These are phyloP conservation scores for Microctonus brassicae DNA, from an alignment of 2,888 invertebrate genomes.

Conservation along the genomic window DNA sequence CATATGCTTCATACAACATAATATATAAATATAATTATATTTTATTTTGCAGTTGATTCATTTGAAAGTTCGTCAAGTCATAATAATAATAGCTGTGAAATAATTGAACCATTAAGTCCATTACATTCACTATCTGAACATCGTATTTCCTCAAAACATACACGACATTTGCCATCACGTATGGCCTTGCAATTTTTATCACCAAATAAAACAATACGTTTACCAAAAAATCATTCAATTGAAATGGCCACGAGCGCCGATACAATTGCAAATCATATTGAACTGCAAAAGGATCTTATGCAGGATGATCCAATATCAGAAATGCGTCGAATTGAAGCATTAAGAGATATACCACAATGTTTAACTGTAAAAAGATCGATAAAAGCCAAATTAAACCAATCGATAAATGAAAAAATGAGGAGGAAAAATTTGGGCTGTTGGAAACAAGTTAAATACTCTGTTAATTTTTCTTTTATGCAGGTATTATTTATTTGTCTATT, in stretches of 20 bases:
- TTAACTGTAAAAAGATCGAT: conserved; percentile 79
- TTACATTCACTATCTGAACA: conserved; percentile 38
- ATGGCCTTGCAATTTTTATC: conserved; percentile 17
- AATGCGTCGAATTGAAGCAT: conserved; percentile 76
- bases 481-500: conserved; percentile 58
- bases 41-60: conserved; percentile 12
- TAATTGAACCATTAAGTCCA: conserved; percentile 15
- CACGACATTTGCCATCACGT: conserved; percentile 48
- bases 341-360: conserved; percentile 79
- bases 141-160: conserved; percentile 43
- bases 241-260: conserved; percentile 72
- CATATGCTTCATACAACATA: no score
- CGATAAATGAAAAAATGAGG: conserved; percentile 73
- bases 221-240: conserved; percentile 29
- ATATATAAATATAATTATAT: no score
- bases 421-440: conserved; percentile 72
- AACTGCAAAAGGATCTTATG: conserved; percentile 76
- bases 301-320: conserved; percentile 76
- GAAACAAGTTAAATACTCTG: conserved; percentile 74
- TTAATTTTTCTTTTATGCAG: conserved; percentile 74
- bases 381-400: conserved; percentile 75
- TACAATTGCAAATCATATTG: conserved; percentile 77
- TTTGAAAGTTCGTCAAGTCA: conserved; percentile 21
- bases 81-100: conserved; percentile 28
- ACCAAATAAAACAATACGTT: conserved; percentile 28